Evolutionary conservation across 2,888 invertebrate genomes (phyloP).

Genomic region (Hirtodrosophila trivittata): DNA sequence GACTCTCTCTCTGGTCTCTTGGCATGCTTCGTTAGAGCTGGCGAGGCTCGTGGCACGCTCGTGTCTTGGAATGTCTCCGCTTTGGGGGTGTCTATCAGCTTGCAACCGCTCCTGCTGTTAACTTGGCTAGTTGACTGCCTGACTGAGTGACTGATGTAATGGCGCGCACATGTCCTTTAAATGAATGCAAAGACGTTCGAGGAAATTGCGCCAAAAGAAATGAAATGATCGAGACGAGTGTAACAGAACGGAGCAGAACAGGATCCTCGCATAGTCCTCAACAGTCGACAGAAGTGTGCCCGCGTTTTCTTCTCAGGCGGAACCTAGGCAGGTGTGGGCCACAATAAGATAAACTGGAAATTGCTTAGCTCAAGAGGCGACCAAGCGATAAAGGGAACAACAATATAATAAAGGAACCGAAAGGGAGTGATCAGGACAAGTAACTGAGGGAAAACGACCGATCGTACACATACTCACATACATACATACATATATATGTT

Average conservation of each 20-base stretch:
- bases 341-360: constrained; percentile 66
- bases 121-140: constrained; percentile 6
- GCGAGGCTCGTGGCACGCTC: constrained; percentile 69
- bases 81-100: constrained; percentile 39
- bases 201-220: constrained; percentile 74
- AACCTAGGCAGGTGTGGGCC: constrained; percentile 71
- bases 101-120: constrained; percentile 2
- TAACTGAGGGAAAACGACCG: constrained; percentile 33
- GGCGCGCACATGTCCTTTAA: constrained; percentile 73
- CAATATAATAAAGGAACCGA: constrained; percentile 9
- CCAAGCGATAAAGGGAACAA: constrained; percentile 50
- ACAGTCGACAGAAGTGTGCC: constrained; percentile 60
- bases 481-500: too few relatives aligned
- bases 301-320: constrained; percentile 69
- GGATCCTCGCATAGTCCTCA: constrained; percentile 63
- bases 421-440: constrained; percentile 35
- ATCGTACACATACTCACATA: background rate
- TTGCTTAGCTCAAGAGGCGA: constrained; percentile 53
- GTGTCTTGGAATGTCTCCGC: constrained; percentile 73
- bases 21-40: constrained; percentile 53
- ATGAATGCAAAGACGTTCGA: constrained; percentile 46
- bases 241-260: constrained; percentile 25
- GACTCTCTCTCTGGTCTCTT: constrained; percentile 19
- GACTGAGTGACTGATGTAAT: constrained; percentile 46
- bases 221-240: constrained; percentile 4